These are phyloP conservation scores for Clarias macrocephalus DNA, from an alignment of 2,113 vertebrate species.

Conservation along the genomic window DNA sequence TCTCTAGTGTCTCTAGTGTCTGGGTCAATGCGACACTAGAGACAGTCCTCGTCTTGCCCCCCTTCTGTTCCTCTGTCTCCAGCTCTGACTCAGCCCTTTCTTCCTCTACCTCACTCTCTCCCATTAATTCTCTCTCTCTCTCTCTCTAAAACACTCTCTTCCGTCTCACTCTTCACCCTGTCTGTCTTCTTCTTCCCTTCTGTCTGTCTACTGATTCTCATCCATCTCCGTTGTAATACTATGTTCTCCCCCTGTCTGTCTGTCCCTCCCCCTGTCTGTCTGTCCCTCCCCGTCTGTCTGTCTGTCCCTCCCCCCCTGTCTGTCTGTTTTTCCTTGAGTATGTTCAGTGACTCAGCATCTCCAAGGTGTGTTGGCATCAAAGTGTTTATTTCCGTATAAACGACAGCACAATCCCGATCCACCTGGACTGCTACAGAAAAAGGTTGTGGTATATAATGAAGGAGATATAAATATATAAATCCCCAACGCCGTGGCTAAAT, in stretches of 20 bases:
- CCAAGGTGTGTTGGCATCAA: neutral
- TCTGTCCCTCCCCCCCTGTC: neutral
- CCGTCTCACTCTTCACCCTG: neutral
- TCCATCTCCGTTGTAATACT: too few species aligned
- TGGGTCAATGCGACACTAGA: constrained; percentile 3
- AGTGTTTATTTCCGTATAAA: neutral
- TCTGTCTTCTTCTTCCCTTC: too few species aligned
- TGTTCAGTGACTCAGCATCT: constrained; percentile 12
- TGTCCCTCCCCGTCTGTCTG: neutral
- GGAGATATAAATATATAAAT: neutral
- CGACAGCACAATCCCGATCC: neutral
- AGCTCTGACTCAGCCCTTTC: neutral
- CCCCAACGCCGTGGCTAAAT: neutral
- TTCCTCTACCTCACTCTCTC: neutral
- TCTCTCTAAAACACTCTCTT: neutral
- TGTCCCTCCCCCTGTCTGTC: neutral
- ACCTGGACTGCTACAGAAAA: neutral
- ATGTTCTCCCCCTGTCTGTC: constrained; percentile 47
- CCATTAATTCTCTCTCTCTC: neutral
- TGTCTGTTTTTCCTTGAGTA: neutral
- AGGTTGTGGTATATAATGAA: neutral
- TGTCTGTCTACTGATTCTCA: neutral
- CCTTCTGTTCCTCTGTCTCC: constrained; percentile 47
- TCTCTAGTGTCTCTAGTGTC: constrained; percentile 61
- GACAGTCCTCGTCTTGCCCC: constrained; percentile 27